phyloP scores from a whole-genome alignment of 92 coral and sea anemone genomes.

The Epizoanthus stellaris region DNA sequence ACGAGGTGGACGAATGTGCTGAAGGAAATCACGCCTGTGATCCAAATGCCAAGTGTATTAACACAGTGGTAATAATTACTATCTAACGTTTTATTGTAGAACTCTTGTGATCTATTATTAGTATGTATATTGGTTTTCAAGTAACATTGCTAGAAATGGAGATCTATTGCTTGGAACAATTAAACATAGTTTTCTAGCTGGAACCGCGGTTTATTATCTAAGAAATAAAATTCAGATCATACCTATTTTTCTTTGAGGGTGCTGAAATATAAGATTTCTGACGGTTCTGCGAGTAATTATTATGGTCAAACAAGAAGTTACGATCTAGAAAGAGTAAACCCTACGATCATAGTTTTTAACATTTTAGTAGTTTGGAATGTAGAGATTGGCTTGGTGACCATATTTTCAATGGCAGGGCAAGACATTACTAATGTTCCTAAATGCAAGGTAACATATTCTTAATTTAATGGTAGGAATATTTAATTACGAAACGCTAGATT shows the following conservation, averaged over 20 bases:
- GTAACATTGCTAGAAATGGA: no score
- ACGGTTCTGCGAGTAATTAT: no score
- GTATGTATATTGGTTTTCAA: no score
- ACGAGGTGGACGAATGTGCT: constrained; percentile 87
- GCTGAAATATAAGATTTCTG: no score
- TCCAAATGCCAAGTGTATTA: constrained; percentile 90
- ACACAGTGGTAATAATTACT: constrained; percentile 78
- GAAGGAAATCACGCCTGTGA: constrained; percentile 85
- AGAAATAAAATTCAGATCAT: no score
- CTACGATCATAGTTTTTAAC: no score
- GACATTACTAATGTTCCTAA: background rate
- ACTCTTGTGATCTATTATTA: background rate
- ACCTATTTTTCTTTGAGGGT: background rate
- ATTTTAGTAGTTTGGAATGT: no score
- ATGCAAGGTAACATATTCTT: background rate
- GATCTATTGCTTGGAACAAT: no score
- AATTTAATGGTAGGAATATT: background rate
- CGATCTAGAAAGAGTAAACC: no score
- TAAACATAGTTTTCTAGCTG: no score
- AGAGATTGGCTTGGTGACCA: background rate
- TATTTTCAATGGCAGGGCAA: background rate
- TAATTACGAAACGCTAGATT: no score
- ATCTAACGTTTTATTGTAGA: background rate
- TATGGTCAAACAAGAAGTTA: no score
- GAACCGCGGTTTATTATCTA: background rate